Conservation (phyloP, 2,113 vertebrate genomes). For the Eptatretus burgeri region DNA sequence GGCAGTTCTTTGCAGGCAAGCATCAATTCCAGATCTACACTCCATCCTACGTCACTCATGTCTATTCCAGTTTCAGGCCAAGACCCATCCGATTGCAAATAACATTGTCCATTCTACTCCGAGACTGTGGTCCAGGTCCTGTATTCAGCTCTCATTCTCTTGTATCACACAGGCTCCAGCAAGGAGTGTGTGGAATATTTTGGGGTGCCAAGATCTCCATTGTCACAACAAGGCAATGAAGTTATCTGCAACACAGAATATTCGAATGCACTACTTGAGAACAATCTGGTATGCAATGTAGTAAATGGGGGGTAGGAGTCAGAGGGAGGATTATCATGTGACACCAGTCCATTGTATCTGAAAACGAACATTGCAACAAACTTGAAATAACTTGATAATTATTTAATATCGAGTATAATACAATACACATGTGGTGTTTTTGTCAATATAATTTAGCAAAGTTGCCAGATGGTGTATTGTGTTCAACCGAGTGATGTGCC, state of each 20-base stretch:
- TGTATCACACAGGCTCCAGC: slow-evolving; percentile 29
- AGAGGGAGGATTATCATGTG: too few species aligned
- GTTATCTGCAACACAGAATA: slow-evolving; percentile 51
- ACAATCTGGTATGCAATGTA: slow-evolving; percentile 40
- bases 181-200: slow-evolving; percentile 38
- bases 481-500: too few species aligned
- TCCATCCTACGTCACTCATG: background rate
- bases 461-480: too few species aligned
- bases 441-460: too few species aligned
- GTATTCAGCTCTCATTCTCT: slow-evolving; percentile 8
- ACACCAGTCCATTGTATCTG: too few species aligned
- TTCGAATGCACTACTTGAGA: slow-evolving; percentile 55
- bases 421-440: too few species aligned
- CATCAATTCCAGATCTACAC: slow-evolving; percentile 11
- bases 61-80: background rate
- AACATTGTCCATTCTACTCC: too few species aligned
- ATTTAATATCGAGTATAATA: too few species aligned
- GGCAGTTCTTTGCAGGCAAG: slow-evolving; percentile 90
- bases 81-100: too few species aligned
- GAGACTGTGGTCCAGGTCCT: too few species aligned
- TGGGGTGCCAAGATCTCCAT: slow-evolving; percentile 14
- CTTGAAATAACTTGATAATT: too few species aligned
- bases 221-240: slow-evolving; percentile 24
- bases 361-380: too few species aligned
- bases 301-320: background rate